Evolutionary conservation across 2,113 vertebrate genomes (phyloP).

Genomic region (Pandion haliaetus): DNA sequence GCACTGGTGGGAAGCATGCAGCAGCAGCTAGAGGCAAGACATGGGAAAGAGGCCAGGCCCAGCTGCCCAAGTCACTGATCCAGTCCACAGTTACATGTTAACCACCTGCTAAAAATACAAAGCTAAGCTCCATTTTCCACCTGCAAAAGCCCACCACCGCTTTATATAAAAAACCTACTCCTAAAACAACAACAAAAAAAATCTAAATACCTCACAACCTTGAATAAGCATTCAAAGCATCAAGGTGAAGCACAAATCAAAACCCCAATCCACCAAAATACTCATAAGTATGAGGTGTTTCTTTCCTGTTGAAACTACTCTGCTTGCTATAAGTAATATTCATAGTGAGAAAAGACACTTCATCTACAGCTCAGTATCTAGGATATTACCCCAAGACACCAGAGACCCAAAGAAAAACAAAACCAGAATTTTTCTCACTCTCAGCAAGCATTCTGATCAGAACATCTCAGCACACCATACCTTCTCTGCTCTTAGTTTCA

Average conservation of each 20-base stretch:
- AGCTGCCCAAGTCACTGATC: neutral
- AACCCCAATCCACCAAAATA: neutral
- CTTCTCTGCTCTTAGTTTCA: neutral
- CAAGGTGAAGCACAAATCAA: neutral
- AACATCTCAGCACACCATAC: neutral
- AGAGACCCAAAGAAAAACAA: neutral
- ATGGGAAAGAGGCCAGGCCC: neutral
- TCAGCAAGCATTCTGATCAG: neutral
- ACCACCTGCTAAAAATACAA: neutral
- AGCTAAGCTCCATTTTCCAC: neutral
- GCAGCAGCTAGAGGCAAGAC: neutral
- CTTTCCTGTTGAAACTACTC: neutral
- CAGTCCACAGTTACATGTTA: neutral
- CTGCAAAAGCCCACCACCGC: neutral
- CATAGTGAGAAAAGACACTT: neutral
- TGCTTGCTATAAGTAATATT: neutral
- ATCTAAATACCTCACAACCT: neutral
- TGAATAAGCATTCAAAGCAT: neutral
- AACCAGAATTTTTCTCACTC: neutral
- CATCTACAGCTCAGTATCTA: neutral
- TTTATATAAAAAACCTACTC: neutral
- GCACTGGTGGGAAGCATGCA: neutral
- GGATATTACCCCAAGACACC: neutral
- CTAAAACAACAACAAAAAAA: neutral
- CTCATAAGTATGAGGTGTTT: neutral